These are phyloP conservation scores for Punctoribates punctum DNA, from an alignment of 2,888 invertebrate species.

Conservation along the genomic window DNA sequence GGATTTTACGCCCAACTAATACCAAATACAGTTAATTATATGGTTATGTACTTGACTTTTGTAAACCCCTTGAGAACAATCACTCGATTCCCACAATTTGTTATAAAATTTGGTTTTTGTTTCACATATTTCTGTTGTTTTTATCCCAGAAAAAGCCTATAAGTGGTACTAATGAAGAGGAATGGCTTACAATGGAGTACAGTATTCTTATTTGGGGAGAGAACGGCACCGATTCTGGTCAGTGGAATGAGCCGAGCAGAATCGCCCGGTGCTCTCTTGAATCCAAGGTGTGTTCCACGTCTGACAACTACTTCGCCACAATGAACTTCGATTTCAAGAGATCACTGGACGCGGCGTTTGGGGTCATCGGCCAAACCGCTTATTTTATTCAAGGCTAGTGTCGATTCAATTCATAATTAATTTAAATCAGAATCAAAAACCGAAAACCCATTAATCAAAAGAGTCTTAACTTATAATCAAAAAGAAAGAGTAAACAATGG, in stretches of 20 bases:
- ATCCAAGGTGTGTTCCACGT: constrained; percentile 35
- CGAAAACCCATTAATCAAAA: not conserved
- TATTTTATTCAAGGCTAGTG: constrained; percentile 42
- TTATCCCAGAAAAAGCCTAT: constrained; percentile 2
- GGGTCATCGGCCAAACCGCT: constrained; percentile 38
- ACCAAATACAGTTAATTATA: not conserved
- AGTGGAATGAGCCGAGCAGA: constrained; percentile 30
- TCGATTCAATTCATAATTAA: not conserved
- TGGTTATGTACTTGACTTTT: not conserved
- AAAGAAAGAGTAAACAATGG: too few species aligned
- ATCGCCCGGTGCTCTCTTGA: constrained; percentile 39
- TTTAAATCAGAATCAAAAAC: not conserved
- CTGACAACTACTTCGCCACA: constrained; percentile 39
- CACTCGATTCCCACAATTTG: constrained; percentile 11
- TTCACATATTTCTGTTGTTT: not conserved
- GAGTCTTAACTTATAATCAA: not conserved
- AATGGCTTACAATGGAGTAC: constrained; percentile 39
- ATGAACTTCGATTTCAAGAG: constrained; percentile 41
- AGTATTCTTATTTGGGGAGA: constrained; percentile 30
- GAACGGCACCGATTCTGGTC: constrained; percentile 27
- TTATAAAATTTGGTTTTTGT: not conserved
- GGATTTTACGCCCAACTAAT: not conserved
- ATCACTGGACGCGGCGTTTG: constrained; percentile 38
- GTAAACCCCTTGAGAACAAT: not conserved
- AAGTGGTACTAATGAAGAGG: constrained; percentile 24